Percentiles rank a stretch among this genome's conserved stretches.
phyloP scores from a whole-genome alignment of 2,113 vertebrate genomes.

The Mungos mungo region DNA sequence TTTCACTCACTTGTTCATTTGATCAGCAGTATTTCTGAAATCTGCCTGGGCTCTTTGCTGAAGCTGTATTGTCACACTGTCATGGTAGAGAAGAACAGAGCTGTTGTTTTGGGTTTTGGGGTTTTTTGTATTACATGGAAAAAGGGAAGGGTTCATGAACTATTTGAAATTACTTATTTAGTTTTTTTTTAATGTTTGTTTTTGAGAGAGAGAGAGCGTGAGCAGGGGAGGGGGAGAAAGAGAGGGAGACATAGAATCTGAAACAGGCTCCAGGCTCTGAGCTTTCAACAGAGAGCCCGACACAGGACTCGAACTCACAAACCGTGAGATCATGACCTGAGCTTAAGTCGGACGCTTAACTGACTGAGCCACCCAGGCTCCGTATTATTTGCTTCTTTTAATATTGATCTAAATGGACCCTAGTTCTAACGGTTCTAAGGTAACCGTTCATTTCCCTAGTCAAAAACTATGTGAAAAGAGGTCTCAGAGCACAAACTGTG shows the following conservation, averaged over 20 bases:
- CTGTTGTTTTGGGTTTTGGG: no score
- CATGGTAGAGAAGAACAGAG: not conserved
- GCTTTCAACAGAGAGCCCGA: no score
- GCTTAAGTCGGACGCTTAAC: no score
- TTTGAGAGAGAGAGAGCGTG: no score
- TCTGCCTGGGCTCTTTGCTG: not conserved
- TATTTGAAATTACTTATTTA: not conserved
- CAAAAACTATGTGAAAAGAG: not conserved
- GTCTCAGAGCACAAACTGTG: not conserved
- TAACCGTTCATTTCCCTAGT: not conserved
- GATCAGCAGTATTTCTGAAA: not conserved
- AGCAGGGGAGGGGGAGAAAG: no score
- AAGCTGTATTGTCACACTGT: not conserved
- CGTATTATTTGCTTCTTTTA: not conserved
- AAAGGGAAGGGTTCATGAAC: not conserved
- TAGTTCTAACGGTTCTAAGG: not conserved
- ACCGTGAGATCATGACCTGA: no score
- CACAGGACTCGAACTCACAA: no score
- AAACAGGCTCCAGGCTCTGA: no score
- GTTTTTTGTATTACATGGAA: not conserved
- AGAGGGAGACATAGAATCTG: no score
- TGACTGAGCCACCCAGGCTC: no score
- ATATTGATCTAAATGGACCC: not conserved
- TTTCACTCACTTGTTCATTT: not conserved
- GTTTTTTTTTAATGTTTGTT: no score